A percentile compares a stretch with the other conserved stretches of the same genome.
phyloP scores from a whole-genome alignment of 2,888 invertebrate species.

The Drosophila atripex region DNA sequence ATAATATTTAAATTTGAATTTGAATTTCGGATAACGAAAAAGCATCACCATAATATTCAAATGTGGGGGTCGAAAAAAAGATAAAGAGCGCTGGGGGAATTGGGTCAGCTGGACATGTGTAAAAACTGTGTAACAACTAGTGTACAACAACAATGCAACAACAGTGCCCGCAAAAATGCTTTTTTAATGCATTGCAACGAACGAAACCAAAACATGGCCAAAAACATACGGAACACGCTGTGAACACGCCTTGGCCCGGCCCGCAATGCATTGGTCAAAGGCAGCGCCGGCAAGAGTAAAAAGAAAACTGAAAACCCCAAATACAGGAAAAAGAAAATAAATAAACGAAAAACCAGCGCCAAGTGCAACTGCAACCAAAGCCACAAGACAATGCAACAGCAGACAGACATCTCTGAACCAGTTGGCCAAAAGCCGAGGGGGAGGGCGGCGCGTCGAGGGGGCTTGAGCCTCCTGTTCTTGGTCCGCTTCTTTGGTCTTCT shows the following conservation, averaged over 20 bases:
- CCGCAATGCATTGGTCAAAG: constrained; percentile 41
- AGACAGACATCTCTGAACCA: constrained; percentile 31
- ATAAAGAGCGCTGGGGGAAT: constrained; percentile 38
- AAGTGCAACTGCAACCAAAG: constrained; percentile 59
- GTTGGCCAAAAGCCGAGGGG: constrained; percentile 32
- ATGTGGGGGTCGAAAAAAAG: constrained; percentile 11
- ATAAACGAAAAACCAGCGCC: constrained; percentile 46
- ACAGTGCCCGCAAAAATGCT: constrained; percentile 36
- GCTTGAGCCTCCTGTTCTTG: constrained; percentile 20
- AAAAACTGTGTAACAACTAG: constrained; percentile 61
- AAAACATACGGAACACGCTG: constrained; percentile 40
- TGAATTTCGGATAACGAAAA: constrained; percentile 1
- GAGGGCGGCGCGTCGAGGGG: not conserved
- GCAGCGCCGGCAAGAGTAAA: constrained; percentile 53
- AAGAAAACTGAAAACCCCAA: constrained; percentile 21
- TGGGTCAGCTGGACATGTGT: constrained; percentile 73
- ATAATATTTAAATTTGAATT: constrained; percentile 14
- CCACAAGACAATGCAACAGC: constrained; percentile 67
- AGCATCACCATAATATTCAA: constrained; percentile 11
- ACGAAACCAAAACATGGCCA: constrained; percentile 38
- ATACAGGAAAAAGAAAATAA: not conserved
- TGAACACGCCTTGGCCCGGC: constrained; percentile 44
- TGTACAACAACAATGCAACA: constrained; percentile 39
- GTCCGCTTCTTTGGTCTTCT: constrained; percentile 32
- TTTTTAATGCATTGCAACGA: constrained; percentile 25